Base-by-base conservation (phyloP, 2,113 vertebrate genomes). In the Tyto alba region DNA sequence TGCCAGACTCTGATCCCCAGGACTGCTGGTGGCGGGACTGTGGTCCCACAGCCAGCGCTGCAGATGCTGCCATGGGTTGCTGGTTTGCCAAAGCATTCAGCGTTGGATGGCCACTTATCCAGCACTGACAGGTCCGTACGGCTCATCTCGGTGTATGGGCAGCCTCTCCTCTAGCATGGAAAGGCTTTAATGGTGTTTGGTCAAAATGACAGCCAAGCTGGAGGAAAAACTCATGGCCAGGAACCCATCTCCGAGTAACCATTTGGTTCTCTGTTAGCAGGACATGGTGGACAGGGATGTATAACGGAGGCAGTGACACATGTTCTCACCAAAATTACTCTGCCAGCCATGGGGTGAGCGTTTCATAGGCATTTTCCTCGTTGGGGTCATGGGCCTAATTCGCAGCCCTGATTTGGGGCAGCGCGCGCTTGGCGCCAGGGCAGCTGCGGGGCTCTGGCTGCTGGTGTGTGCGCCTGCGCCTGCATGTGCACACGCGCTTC, bases 271-370 rank as follows among this genome's bases (percentile, higher is more conserved):
- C 26, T 0, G 0, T 14, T 13, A 16, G 43, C 64, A 71, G 73
- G 50, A 72, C 0, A 0, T 11, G 40, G 55, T 19, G 57, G 20
- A 2, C 25, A 41, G 36, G 60, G 16, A 8, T 1, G 3, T 26
- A 0, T 16, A 6, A 29, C 0, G 3, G 67, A 73, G 71, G 50
- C 3, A 3, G 43, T 25, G 41, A 13, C 3, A 3, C 1, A 0
- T 8, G 22, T 21, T 48, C 34, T 45, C 38, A 13, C 32, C 57
- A 21, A 1, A 38, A 29, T 4, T 16, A 0, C 71, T n/a, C 45
- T 71, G 72, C 76, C 80, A 52, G 47, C 55, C 2, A 0, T 6
- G 23, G 83, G 41, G 23, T 38, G 62, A 40, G 20, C 3, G 0
- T 45, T 34, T 38, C 36, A 1, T 2, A 40, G 81, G 36, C 4